Base-by-base conservation (phyloP, 2,888 invertebrate species). In the Miltochrista miniata region DNA sequence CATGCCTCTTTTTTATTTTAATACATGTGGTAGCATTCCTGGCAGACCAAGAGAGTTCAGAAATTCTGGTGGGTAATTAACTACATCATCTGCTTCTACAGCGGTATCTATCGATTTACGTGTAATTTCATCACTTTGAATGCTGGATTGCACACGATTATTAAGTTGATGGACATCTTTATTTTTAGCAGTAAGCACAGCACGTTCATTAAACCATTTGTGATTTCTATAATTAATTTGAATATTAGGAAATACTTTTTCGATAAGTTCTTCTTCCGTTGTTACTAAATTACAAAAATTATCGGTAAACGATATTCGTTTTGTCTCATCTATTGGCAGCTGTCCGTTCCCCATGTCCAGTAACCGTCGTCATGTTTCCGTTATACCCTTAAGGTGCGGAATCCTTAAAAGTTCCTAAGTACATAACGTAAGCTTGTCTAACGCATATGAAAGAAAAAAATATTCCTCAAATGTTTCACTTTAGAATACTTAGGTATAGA, bases 61-160 rank as follows among this genome's bases (percentile, higher is more conserved):
- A 72, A 74, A 64, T 64, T 74, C 72, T 49, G 45, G 59, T 61
- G 73, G 68, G 69, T 71, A 74, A 56, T 72, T 70, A 49, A 63
- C 64, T 51, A 61, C 66, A 59, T 64, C 61, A 40, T 62, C 60
- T 62, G 62, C 15, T 8, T 42, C n/a, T 8, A 9, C 13, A 42
- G 33, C 33, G 31, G 42, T 11, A 15, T 42, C 38, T n/a, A 34
- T n/a, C 5, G 39, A 29, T 8, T 24, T 29, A 12, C 8, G 24
- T 12, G 2, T 39, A 10, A 0, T 39, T 15, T 1, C 11, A 15
- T 39, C 39, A 15, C 29, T 15, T 12, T 10, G 7, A 24, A 39
- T 29, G 5, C 15, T 7, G 7, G 15, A 15, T 39, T 39, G 39
- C 9, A 40, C 13, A n/a, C 10, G 8, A 8, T 18, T 18, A 40